These are phyloP conservation scores for Crotophaga sulcirostris DNA, from an alignment of 2,113 vertebrate genomes.

Conservation along the genomic window DNA sequence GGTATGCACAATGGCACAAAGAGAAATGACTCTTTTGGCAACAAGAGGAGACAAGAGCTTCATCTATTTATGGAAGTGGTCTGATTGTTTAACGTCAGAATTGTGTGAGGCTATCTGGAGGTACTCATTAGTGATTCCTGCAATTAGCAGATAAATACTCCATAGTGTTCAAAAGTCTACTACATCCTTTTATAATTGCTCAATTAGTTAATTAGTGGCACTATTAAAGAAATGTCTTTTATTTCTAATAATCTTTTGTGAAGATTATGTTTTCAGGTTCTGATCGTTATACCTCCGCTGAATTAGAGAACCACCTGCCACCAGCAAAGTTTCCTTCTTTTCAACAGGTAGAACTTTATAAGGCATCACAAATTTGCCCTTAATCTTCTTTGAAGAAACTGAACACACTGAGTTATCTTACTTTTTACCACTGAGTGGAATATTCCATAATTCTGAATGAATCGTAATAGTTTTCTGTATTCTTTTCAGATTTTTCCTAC, in stretches of 20 bases:
- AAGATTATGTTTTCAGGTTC: background rate
- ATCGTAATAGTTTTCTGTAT: background rate
- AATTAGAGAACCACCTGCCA: background rate
- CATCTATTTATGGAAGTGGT: background rate
- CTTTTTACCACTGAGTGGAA: background rate
- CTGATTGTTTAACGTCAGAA: background rate
- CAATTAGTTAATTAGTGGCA: conserved; percentile 7
- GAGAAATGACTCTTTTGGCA: background rate
- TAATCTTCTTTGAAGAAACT: background rate
- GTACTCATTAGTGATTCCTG: background rate
- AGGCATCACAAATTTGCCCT: background rate
- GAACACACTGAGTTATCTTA: background rate
- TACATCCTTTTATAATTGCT: background rate
- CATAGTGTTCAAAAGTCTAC: background rate
- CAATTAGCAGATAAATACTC: background rate
- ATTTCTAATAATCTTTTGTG: background rate
- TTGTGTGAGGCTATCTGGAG: background rate
- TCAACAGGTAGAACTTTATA: background rate
- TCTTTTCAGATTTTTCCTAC: conserved; percentile 6
- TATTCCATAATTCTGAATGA: background rate
- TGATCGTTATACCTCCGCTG: background rate
- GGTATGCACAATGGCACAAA: background rate
- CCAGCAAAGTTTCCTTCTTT: background rate
- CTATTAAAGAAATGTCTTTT: background rate
- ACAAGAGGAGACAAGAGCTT: background rate